Percentiles rank a stretch among this genome's conserved stretches.
Evolutionary conservation across 2,888 invertebrate species (phyloP).

Genomic region (Xiphydria camelus): DNA sequence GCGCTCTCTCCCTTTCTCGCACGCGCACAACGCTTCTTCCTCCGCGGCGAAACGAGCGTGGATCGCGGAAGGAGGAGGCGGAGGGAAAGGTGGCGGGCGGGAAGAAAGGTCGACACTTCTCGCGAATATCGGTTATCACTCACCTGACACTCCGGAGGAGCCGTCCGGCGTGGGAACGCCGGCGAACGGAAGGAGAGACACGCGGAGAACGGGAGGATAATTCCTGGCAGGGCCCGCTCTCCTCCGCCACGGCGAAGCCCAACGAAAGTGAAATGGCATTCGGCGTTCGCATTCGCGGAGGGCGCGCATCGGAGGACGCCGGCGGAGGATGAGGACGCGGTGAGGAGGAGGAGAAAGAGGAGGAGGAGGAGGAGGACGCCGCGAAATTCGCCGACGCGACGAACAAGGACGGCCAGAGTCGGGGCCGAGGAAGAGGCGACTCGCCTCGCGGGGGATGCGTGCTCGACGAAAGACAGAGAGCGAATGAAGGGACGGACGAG

Average conservation of each 20-base stretch:
- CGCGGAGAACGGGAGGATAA: constrained; percentile 36
- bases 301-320: constrained; percentile 8
- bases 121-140: constrained; percentile 52
- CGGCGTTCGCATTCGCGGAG: constrained; percentile 27
- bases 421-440: background rate
- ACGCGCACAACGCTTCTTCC: no score
- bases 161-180: constrained; percentile 32
- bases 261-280: constrained; percentile 59
- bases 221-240: constrained; percentile 50
- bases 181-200: constrained; percentile 11
- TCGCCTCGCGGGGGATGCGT: constrained; percentile 41
- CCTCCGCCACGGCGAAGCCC: constrained; percentile 55
- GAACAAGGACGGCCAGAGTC: constrained; percentile 37
- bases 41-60: no score
- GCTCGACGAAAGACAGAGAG: constrained; percentile 35
- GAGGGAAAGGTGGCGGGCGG: no score
- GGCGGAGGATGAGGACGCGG: constrained; percentile 4
- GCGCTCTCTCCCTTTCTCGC: constrained; percentile 26
- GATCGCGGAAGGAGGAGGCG: no score
- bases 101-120: no score
- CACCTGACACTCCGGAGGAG: constrained; percentile 46
- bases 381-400: constrained; percentile 53
- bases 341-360: constrained; percentile 20
- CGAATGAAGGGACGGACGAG: constrained; percentile 13
- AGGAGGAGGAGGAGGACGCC: constrained; percentile 34